Evolutionary conservation across 2,797 vertebrate genomes (phyloP).

Genomic region (Anas bahamensis): DNA sequence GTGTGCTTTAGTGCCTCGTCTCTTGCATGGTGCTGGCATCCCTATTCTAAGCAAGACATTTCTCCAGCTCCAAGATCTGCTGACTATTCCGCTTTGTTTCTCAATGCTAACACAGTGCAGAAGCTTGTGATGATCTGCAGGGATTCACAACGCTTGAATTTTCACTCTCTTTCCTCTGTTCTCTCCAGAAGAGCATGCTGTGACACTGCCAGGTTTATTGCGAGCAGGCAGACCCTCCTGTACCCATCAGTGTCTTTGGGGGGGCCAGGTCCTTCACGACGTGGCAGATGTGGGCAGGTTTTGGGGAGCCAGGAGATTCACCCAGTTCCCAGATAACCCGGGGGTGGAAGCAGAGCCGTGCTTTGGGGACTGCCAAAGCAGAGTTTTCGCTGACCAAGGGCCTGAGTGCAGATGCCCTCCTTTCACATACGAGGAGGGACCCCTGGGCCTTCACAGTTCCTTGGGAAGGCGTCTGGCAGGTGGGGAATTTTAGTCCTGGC

Average conservation of each 20-base stretch:
- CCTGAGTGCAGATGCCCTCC: neutral
- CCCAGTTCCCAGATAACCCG: no score
- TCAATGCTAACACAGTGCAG: neutral
- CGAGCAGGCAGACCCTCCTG: neutral
- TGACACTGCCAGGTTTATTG: neutral
- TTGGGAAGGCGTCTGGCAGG: neutral
- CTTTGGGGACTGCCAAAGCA: neutral
- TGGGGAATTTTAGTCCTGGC: no score
- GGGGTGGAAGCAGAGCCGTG: neutral
- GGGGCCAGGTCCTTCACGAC: neutral
- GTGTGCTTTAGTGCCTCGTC: no score
- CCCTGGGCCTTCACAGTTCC: neutral
- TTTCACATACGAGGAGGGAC: rapidly evolving
- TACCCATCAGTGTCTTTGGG: neutral
- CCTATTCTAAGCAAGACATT: neutral
- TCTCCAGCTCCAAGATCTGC: neutral
- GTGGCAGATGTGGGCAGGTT: neutral
- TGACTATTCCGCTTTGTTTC: neutral
- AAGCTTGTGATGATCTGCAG: no score
- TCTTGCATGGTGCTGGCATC: neutral
- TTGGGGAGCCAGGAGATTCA: rapidly evolving
- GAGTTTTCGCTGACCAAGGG: neutral
- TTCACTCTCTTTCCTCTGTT: neutral
- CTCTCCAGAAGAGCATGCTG: neutral
- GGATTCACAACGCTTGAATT: neutral